These are phyloP conservation scores for Buathra laborator DNA, from an alignment of 2,888 invertebrate species.

Conservation along the genomic window DNA sequence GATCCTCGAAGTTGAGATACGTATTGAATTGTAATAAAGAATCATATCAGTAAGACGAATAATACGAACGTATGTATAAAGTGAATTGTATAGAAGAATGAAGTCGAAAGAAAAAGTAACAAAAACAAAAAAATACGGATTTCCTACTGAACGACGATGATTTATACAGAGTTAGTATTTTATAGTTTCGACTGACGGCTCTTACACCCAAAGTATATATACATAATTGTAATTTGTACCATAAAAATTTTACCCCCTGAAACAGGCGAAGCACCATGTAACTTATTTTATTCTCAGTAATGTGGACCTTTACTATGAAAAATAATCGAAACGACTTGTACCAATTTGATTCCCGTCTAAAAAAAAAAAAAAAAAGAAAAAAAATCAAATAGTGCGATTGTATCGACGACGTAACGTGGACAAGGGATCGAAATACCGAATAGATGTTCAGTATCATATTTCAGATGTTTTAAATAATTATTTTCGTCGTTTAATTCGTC, in stretches of 20 bases:
- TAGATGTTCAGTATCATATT: conserved; percentile 37
- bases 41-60: conserved; percentile 74
- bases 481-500: conserved; percentile 30
- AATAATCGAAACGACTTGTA: conserved; percentile 75
- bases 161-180: conserved; percentile 75
- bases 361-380: conserved; percentile 67
- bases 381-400: conserved; percentile 66
- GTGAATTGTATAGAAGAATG: conserved; percentile 71
- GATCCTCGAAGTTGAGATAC: conserved; percentile 31
- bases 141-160: conserved; percentile 61
- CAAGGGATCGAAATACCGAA: conserved; percentile 42
- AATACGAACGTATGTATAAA: conserved; percentile 71
- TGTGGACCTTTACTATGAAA: conserved; percentile 78
- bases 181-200: conserved; percentile 80
- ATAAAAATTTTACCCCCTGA: conserved; percentile 76
- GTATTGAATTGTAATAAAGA: conserved; percentile 72
- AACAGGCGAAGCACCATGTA: conserved; percentile 78
- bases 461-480: conserved; percentile 39
- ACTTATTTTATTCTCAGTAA: conserved; percentile 82
- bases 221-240: conserved; percentile 82
- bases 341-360: conserved; percentile 74
- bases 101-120: conserved; percentile 53
- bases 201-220: conserved; percentile 80
- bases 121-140: conserved; percentile 62
- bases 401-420: conserved; percentile 35